Percentiles rank a stretch among this genome's conserved stretches.
Evolutionary conservation across 1,140 invertebrate genomes (phyloP).

Genomic region (Drosophila nebulosa): DNA sequence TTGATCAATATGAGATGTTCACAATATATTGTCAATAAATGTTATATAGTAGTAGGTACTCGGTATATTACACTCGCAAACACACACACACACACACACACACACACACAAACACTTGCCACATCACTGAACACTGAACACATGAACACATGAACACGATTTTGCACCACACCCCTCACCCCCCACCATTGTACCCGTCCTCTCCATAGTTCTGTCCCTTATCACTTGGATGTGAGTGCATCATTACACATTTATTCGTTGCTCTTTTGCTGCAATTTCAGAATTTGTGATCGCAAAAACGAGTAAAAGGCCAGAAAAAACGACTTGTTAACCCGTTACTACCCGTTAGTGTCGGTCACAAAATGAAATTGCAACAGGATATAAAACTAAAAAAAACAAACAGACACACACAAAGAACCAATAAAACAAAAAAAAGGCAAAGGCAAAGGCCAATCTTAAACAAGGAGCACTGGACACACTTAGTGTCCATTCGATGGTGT

Average conservation of each 20-base stretch:
- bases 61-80: neutral
- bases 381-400: neutral
- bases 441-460: too few species aligned
- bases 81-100: too few species aligned
- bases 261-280: slow-evolving; percentile 75
- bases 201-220: too few species aligned
- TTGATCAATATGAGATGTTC: neutral
- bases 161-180: too few species aligned
- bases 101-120: neutral
- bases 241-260: slow-evolving; percentile 14
- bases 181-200: too few species aligned
- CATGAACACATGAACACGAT: neutral
- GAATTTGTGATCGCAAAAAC: slow-evolving; percentile 81
- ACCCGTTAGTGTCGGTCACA: slow-evolving; percentile 82
- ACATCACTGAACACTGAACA: too few species aligned
- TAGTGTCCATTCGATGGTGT: neutral
- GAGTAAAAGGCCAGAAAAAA: slow-evolving; percentile 56
- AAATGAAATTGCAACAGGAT: slow-evolving; percentile 76
- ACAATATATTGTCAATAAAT: too few species aligned
- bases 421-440: neutral
- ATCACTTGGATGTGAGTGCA: neutral
- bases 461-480: too few species aligned
- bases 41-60: too few species aligned
- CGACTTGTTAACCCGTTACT: slow-evolving; percentile 26
- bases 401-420: neutral